A percentile compares a stretch with the other conserved stretches of the same genome.
These are phyloP conservation scores for Willowsia nigromaculata DNA, from an alignment of 2,888 invertebrate genomes.

Conservation along the genomic window DNA sequence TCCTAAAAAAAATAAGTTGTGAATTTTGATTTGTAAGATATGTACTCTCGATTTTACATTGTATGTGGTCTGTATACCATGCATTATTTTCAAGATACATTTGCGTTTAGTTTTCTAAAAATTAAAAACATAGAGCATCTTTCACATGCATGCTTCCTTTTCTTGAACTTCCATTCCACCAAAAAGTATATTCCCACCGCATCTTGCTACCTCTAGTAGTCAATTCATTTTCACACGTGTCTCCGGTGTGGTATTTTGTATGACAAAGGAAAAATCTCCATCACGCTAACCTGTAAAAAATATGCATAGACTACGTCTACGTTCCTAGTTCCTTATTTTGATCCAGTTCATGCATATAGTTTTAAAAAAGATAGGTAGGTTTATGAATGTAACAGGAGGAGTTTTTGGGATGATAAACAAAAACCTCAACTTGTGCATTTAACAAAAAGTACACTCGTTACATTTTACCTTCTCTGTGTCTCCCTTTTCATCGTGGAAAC, in stretches of 20 bases:
- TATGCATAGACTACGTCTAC: not conserved
- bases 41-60: no score
- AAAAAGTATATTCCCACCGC: not conserved
- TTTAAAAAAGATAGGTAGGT: not conserved
- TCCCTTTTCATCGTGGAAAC: constrained; percentile 24
- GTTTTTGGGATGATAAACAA: constrained; percentile 59
- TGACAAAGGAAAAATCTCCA: constrained; percentile 34
- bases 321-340: not conserved
- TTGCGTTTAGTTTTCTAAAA: no score
- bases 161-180: not conserved
- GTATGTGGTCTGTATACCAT: no score
- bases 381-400: constrained; percentile 27
- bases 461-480: constrained; percentile 45
- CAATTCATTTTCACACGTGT: constrained; percentile 60
- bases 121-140: no score
- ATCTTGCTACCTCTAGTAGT: constrained; percentile 45
- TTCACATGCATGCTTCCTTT: no score
- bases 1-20: no score
- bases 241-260: constrained; percentile 58
- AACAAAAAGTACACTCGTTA: constrained; percentile 62
- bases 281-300: constrained; percentile 19
- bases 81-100: no score
- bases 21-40: no score
- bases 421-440: constrained; percentile 65
- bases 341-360: not conserved